Base-by-base conservation (phyloP, 2,888 invertebrate species). In the Linnaemya tessellans region DNA sequence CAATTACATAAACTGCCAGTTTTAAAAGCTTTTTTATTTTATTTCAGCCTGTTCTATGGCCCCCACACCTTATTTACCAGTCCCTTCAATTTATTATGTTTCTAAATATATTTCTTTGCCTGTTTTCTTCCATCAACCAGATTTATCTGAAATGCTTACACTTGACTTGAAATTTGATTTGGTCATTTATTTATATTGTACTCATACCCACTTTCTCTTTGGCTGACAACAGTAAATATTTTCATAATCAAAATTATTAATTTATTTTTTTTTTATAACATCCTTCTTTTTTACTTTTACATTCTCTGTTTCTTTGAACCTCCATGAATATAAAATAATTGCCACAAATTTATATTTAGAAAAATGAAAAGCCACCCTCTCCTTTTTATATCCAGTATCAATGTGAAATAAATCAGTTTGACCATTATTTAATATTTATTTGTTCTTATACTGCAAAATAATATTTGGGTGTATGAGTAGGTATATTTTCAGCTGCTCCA, bases 111-210 rank as follows among this genome's bases (percentile, higher is more conserved):
- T 60, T 51, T 38, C 9, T 38, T 78, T 58, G 25, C 60, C n/a
- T 64, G 9, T 79, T 22, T 67, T 56, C 2, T 5, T 65, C 18
- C 20, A 13, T 30, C 10, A 67, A 51, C 25, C 49, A 43, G 74
- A 78, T 80, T 87, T 90, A 91, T 90, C 90, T 91, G 77, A 88
- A 90, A 89, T 89, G 88, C 87, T 90, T 87, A 88, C 89, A 90
- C 90, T 91, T 88, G 89, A 91, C 86, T 89, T 90, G 88, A 88
- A 58, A 51, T 79, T 70, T 83, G 74, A 77, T 71, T 75, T 77
- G 20, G 15, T 58, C 20, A 2, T 10, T 70, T 46, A 51, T 70
- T 68, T 49, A 62, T 78, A 25, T 51, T 20, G 1, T n/a, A 41
- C 4, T 43, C 20, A 13, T 30, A 0, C 20, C 13, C n/a, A 1